Evolutionary conservation across 2,888 invertebrate species (phyloP).

Genomic region (Tromatobia lineatoria): DNA sequence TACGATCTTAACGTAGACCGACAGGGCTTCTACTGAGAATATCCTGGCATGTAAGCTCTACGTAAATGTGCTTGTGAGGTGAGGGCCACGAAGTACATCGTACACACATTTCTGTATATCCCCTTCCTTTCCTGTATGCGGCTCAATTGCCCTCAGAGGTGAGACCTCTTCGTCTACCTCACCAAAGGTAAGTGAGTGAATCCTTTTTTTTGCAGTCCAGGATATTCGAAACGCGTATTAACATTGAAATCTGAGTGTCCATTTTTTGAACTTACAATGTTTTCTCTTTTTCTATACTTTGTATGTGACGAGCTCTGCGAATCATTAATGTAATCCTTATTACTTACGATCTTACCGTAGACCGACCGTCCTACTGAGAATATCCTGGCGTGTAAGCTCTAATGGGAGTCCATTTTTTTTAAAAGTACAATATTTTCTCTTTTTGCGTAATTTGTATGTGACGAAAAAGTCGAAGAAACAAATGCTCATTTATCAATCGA

Average conservation of each 20-base stretch:
- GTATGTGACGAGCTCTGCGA: slow-evolving; percentile 74
- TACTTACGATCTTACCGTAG: not conserved
- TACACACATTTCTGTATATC: not conserved
- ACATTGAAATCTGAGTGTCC: too few relatives aligned
- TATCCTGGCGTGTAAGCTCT: slow-evolving; percentile 21
- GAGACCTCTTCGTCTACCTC: not conserved
- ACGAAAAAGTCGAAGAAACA: too few relatives aligned
- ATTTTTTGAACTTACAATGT: too few relatives aligned
- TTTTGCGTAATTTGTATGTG: too few relatives aligned
- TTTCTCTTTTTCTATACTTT: too few relatives aligned
- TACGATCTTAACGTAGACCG: not conserved
- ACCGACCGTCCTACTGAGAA: slow-evolving; percentile 20
- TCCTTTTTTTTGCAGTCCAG: too few relatives aligned
- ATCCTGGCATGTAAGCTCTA: slow-evolving; percentile 14
- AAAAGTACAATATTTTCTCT: too few relatives aligned
- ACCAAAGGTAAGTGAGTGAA: too few relatives aligned
- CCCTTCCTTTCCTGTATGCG: not conserved
- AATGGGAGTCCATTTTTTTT: too few relatives aligned
- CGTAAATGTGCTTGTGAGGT: slow-evolving; percentile 23
- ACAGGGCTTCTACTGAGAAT: slow-evolving; percentile 28
- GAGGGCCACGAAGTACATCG: slow-evolving; percentile 53
- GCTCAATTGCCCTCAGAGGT: slow-evolving; percentile 3
- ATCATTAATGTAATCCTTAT: slow-evolving; percentile 83
- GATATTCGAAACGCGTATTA: too few relatives aligned
- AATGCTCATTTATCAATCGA: too few relatives aligned